These are phyloP conservation scores for Bucco capensis DNA, from an alignment of 2,113 vertebrate genomes.

Conservation along the genomic window DNA sequence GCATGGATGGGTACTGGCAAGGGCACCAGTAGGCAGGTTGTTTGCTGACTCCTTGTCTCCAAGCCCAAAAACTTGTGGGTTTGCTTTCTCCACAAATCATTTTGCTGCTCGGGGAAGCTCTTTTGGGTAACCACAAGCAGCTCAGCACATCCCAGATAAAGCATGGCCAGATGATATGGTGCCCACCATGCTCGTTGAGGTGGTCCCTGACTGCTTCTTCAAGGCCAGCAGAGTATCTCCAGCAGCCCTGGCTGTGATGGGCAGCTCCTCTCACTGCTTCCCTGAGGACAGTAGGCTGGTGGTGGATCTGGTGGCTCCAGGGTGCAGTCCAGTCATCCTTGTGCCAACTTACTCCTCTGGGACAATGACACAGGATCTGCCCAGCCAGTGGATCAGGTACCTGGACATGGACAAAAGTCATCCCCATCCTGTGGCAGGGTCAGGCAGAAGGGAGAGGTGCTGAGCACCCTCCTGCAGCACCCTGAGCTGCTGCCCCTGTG, in stretches of 20 bases:
- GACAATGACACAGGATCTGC: not conserved
- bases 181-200: not conserved
- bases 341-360: not conserved
- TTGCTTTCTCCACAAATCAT: not conserved
- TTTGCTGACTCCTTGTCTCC: not conserved
- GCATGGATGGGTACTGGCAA: too few relatives aligned
- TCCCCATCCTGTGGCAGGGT: fast-evolving
- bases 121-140: fast-evolving
- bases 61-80: not conserved
- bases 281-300: not conserved
- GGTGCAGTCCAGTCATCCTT: not conserved
- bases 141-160: not conserved
- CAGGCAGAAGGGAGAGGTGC: not conserved
- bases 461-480: not conserved
- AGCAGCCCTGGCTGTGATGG: fast-evolving
- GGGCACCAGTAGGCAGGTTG: not conserved
- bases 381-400: not conserved
- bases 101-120: not conserved
- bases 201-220: not conserved
- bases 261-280: not conserved
- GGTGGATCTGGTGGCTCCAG: too few relatives aligned
- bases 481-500: not conserved
- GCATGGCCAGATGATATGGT: not conserved
- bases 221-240: not conserved
- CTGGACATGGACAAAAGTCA: fast-evolving